A percentile compares a stretch with the other conserved stretches of the same genome.
phyloP scores from a whole-genome alignment of 2,888 invertebrate genomes.

The Punctoribates punctum region DNA sequence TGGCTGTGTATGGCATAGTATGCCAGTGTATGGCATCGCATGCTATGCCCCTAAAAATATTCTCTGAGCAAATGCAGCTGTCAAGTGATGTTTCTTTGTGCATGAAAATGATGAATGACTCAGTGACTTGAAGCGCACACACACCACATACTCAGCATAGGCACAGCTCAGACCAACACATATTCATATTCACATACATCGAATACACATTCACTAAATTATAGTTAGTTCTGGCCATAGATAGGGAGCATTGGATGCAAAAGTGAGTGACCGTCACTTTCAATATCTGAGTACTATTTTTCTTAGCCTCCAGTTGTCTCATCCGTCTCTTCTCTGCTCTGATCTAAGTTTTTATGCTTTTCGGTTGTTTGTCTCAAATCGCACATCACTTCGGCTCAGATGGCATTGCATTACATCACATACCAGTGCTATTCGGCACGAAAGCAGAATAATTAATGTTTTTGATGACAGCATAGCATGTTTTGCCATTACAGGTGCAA shows the following conservation, averaged over 20 bases:
- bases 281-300: conserved; percentile 21
- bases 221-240: conserved; percentile 17
- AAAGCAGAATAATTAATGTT: conserved; percentile 36
- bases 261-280: conserved; percentile 23
- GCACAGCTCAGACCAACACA: conserved; percentile 25
- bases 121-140: conserved; percentile 30
- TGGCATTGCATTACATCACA: conserved; percentile 22
- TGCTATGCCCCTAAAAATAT: conserved; percentile 41
- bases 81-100: conserved; percentile 42
- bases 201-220: conserved; percentile 25
- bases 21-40: conserved; percentile 14
- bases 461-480: conserved; percentile 35
- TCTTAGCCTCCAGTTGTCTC: conserved; percentile 28
- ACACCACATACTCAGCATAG: neutral
- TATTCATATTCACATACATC: conserved; percentile 25
- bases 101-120: conserved; percentile 42
- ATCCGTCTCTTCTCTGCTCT: conserved; percentile 11
- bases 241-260: conserved; percentile 11
- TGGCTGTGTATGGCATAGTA: conserved; percentile 7
- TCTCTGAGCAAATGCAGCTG: conserved; percentile 42
- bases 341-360: neutral
- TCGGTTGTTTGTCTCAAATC: neutral
- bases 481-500: conserved; percentile 35
- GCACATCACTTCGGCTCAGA: conserved; percentile 10
- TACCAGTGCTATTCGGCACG: conserved; percentile 4